phyloP scores from a whole-genome alignment of 2,888 invertebrate species.

The Opisthograptis luteolata region DNA sequence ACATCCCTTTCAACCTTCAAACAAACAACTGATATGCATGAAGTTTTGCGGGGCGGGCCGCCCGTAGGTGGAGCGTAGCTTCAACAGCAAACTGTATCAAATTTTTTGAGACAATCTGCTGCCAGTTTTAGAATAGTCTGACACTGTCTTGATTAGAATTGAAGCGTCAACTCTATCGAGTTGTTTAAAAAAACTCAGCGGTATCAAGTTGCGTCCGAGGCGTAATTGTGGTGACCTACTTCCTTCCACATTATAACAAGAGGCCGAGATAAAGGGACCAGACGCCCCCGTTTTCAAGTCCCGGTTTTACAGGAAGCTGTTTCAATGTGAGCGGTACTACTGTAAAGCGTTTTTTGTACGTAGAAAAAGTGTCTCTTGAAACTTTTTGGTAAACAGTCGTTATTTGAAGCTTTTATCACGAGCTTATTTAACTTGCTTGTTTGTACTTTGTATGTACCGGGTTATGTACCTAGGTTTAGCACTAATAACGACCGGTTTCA shows the following conservation, averaged over 20 bases:
- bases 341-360: constrained; percentile 6
- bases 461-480: no score
- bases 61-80: no score
- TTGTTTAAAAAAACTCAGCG: constrained; percentile 64
- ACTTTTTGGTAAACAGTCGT: constrained; percentile 7
- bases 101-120: background rate
- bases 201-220: constrained; percentile 57
- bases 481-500: no score
- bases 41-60: no score
- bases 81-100: no score
- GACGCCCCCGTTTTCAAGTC: constrained; percentile 29
- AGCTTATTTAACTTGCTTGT: no score
- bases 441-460: no score
- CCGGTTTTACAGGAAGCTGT: constrained; percentile 34
- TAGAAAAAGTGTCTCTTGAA: constrained; percentile 10
- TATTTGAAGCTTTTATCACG: background rate
- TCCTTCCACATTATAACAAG: constrained; percentile 48
- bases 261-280: constrained; percentile 31
- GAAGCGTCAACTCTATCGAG: constrained; percentile 48
- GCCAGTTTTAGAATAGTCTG: background rate
- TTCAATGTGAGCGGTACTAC: constrained; percentile 6
- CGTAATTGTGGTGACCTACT: constrained; percentile 68
- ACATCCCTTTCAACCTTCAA: no score
- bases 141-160: constrained; percentile 8
- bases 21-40: no score